phyloP scores from a whole-genome alignment of 1,140 invertebrate genomes.

The Ips nitidus region DNA sequence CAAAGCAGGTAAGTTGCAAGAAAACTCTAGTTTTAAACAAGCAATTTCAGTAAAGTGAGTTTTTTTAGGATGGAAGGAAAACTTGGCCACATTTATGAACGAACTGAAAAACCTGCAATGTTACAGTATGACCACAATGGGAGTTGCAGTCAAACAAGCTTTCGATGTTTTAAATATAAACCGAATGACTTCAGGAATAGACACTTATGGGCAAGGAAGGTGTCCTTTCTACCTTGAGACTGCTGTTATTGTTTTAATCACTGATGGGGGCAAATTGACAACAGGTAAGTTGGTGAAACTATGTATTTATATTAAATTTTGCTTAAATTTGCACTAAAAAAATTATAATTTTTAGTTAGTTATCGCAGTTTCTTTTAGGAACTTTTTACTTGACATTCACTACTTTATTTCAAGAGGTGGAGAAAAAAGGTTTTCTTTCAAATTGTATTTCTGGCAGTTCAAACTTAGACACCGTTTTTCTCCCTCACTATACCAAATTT shows the following conservation, averaged over 20 bases:
- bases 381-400: too few species aligned
- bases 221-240: constrained; percentile 98
- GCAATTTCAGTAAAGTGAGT: background rate
- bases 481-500: too few species aligned
- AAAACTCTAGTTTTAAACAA: background rate
- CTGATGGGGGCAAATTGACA: constrained; percentile 92
- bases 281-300: constrained; percentile 51
- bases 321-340: background rate
- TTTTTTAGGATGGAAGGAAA: constrained; percentile 92
- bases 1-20: constrained; percentile 64
- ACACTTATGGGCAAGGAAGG: constrained; percentile 94
- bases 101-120: constrained; percentile 97
- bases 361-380: too few species aligned
- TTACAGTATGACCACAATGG: constrained; percentile 88
- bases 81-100: constrained; percentile 95
- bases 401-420: too few species aligned
- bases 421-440: too few species aligned
- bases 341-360: background rate
- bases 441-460: too few species aligned
- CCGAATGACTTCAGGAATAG: constrained; percentile 96
- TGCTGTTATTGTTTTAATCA: constrained; percentile 96
- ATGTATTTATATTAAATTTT: background rate
- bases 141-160: constrained; percentile 93
- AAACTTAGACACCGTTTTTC: too few species aligned
- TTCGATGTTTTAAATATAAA: constrained; percentile 98